Base-by-base conservation (phyloP, 37 sponge, comb jelly and placozoan genomes). In the Cladorhizidae sp. region DNA sequence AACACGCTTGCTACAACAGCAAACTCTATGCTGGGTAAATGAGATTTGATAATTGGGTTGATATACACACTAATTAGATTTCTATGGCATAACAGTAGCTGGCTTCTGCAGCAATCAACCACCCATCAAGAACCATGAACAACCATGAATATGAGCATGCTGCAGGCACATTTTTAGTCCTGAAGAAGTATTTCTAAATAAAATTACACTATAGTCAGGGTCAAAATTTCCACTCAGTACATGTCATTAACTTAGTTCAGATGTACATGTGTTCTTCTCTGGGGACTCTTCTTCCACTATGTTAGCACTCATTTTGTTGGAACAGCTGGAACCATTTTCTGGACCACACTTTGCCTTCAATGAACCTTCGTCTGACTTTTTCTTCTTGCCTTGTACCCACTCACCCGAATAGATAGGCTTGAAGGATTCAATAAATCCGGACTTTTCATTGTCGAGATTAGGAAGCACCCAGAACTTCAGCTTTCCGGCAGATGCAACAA, bases 341-440 rank as follows among this genome's bases (percentile, higher is more conserved):
- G 61, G 18, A 25, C 3, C 31, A 32, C 5, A 32, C 36, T 28
- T 65, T 65, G 26, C 12, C 17, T 65, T 33, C 18, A 32, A 15
- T 14, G 36, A 33, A 58, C 59, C 14, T 15, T 28, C 20, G 15
- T 59, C 20, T 21, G 56, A 55, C 56, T 33, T 68, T 69, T 67
- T 68, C 55, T 76, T 76, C 23, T 68, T 79, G 36, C 17, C 7
- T 52, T 67, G 50, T 28, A 32, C 67, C 38, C 18, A 35, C 56
- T 93, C 79, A 0, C 85, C 1, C 7, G 93, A 85, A 64, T 86
- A 93, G 15, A 88, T 22, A 3, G 93, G 93, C 62, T 85, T 78
- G 86, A 93, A 93, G 2, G 93, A 93, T 2, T 88, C 93, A 40
- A 88, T 0, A 36, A 93, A 54, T 8, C 93, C 93, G 23, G 35